Base-by-base conservation (phyloP, 2,797 vertebrate genomes). In the Enteromius argenteus region DNA sequence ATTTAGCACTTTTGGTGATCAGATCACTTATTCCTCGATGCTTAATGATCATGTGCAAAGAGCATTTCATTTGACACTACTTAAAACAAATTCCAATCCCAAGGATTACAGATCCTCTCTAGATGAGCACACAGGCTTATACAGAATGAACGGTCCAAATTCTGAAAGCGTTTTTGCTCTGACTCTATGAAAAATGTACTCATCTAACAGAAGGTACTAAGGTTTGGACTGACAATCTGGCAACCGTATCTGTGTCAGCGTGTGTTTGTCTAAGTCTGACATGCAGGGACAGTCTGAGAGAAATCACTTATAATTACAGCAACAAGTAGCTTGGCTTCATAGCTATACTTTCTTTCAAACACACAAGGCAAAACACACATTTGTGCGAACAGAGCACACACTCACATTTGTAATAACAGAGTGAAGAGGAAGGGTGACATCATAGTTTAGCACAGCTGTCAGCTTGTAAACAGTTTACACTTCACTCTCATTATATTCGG, bases 301-400 rank as follows among this genome's bases (percentile, higher is more conserved):
- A 37, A 53, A 58, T 72, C 68, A 46, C 11, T 60, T 69, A 68
- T 56, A 79, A 56, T 56, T 56, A 80, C 9, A 17, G 39, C 68
- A 73, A 30, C 37, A 60, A 27, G 32, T 80, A 30, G 35, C 15
- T 42, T 32, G 37, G 53, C 80, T 49, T 78, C 46, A 78, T 72
- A 85, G 73, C 71, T 74, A 64, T 44, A 58, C 49, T 46, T 84
- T 67, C 53, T 84, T 53, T 58, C 69, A 77, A 64, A 80, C 71
- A 80, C 49, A 42, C n/a, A 44, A 13, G 32, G 21, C 32, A 23
- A 79, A 86, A 69, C 71, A 69, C 53, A 64, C 35, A 72, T 60
- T 44, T 39, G 53, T 53, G 17, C 5, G 23, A 62, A 35, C 42
- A 21, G 58, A 58, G 51, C 21, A 1, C 53, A 46, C 27, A 42